A percentile compares a stretch with the other conserved stretches of the same genome.
These are phyloP conservation scores for Xenopus laevis DNA, from an alignment of 2,113 vertebrate species.

Conservation along the genomic window DNA sequence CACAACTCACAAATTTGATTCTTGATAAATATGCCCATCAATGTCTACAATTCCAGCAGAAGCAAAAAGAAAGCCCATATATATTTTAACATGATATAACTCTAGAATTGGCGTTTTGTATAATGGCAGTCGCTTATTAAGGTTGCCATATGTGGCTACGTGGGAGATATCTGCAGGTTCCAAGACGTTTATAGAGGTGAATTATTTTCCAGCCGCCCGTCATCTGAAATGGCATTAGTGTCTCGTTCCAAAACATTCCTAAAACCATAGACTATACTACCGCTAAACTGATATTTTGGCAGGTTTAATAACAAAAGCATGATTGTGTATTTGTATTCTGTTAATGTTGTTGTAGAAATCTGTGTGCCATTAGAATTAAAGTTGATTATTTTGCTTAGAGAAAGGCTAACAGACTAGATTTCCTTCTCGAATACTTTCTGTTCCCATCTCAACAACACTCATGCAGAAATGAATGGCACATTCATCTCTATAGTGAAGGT, in stretches of 20 bases:
- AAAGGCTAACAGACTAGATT: slow-evolving; percentile 28
- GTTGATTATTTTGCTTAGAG: slow-evolving; percentile 43
- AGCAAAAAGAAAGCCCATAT: too few relatives aligned
- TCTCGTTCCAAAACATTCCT: not conserved
- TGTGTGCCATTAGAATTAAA: slow-evolving; percentile 19
- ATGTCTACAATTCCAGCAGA: too few relatives aligned
- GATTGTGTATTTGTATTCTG: slow-evolving; percentile 27
- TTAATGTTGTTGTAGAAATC: slow-evolving; percentile 25
- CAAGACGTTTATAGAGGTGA: too few relatives aligned
- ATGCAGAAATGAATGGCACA: slow-evolving; percentile 44
- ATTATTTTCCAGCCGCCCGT: too few relatives aligned
- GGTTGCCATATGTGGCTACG: too few relatives aligned
- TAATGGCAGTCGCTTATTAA: too few relatives aligned
- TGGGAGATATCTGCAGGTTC: too few relatives aligned
- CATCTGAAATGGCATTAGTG: too few relatives aligned
- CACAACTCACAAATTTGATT: too few relatives aligned
- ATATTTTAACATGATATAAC: too few relatives aligned
- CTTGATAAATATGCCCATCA: too few relatives aligned
- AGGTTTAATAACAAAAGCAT: slow-evolving; percentile 17
- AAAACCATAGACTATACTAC: not conserved
- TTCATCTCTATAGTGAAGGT: slow-evolving; percentile 41
- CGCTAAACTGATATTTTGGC: slow-evolving; percentile 4
- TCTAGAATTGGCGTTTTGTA: too few relatives aligned
- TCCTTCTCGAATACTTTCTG: slow-evolving; percentile 28
- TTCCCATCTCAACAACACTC: slow-evolving; percentile 19